A percentile compares a stretch with the other conserved stretches of the same genome.
Evolutionary conservation across 2,797 vertebrate genomes (phyloP).

Genomic region (Chelon labrosus): DNA sequence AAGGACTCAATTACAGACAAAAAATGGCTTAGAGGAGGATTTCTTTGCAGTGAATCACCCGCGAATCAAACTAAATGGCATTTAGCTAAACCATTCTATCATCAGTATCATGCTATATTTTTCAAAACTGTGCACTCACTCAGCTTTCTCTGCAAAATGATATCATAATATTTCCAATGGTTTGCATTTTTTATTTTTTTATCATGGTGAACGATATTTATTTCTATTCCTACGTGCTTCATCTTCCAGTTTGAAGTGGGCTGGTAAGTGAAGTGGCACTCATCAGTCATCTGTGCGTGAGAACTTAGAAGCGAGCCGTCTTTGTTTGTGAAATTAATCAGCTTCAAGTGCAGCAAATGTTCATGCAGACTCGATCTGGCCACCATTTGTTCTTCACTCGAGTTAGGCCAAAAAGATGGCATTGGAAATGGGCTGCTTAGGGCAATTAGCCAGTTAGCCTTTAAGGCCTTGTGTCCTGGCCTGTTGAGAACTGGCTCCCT

Average conservation of each 20-base stretch:
- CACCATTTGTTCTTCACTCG: slow-evolving; percentile 63
- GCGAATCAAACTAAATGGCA: slow-evolving; percentile 6
- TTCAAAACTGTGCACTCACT: slow-evolving; percentile 51
- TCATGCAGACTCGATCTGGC: slow-evolving; percentile 55
- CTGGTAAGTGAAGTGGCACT: slow-evolving; percentile 66
- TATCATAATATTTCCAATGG: slow-evolving; percentile 11
- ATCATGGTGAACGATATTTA: slow-evolving; percentile 38
- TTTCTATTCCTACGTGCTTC: slow-evolving; percentile 44
- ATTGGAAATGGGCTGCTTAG: slow-evolving; percentile 62
- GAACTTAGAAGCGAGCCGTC: slow-evolving; percentile 54
- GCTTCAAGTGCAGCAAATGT: slow-evolving; percentile 72
- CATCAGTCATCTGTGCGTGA: slow-evolving; percentile 68
- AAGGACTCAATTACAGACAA: slow-evolving; percentile 11
- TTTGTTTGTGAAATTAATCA: slow-evolving; percentile 76
- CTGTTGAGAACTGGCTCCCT: slow-evolving; percentile 75
- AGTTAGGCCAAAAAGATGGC: slow-evolving; percentile 68
- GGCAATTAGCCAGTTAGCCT: slow-evolving; percentile 82
- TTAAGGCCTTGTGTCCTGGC: slow-evolving; percentile 76
- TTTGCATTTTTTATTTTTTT: slow-evolving; percentile 34
- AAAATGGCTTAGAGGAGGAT: not conserved
- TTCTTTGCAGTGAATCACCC: slow-evolving; percentile 15
- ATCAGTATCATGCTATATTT: slow-evolving; percentile 11
- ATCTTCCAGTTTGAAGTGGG: slow-evolving; percentile 60
- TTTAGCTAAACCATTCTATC: slow-evolving; percentile 1
- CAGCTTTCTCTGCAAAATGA: slow-evolving; percentile 18